phyloP scores from a whole-genome alignment of 2,888 invertebrate species.

The Ophraella communa region DNA sequence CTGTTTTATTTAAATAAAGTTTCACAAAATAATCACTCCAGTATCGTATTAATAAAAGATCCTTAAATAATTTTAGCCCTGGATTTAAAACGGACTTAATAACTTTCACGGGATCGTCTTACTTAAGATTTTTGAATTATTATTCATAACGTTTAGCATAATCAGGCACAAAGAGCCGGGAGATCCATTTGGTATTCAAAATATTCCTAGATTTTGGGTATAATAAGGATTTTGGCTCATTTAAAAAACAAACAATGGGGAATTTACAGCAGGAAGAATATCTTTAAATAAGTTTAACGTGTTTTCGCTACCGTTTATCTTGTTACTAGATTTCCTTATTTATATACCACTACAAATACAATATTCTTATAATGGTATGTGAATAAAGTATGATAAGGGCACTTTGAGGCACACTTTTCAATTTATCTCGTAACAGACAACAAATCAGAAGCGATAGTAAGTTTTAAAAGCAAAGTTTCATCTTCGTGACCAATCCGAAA shows the following conservation, averaged over 20 bases:
- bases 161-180: constrained; percentile 8
- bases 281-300: no score
- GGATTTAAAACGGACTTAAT: constrained; percentile 1
- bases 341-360: no score
- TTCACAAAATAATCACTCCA: no score
- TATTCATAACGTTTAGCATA: constrained; percentile 23
- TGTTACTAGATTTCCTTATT: no score
- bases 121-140: constrained; percentile 9
- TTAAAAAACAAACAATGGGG: no score
- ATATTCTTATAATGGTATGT: no score
- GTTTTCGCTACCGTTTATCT: no score
- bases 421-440: constrained; percentile 23
- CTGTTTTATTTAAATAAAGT: no score
- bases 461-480: constrained; percentile 40
- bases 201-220: constrained; percentile 11
- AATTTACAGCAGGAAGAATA: no score
- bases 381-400: neutral
- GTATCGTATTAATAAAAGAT: neutral
- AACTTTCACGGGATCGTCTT: constrained; percentile 11
- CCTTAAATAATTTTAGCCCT: neutral
- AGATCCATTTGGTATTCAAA: constrained; percentile 15
- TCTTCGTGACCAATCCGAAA: constrained; percentile 32
- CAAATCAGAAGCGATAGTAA: constrained; percentile 22
- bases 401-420: constrained; percentile 10
- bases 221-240: neutral